These are phyloP conservation scores for Tanytarsus gracilentus DNA, from an alignment of 2,888 invertebrate species.

Conservation along the genomic window DNA sequence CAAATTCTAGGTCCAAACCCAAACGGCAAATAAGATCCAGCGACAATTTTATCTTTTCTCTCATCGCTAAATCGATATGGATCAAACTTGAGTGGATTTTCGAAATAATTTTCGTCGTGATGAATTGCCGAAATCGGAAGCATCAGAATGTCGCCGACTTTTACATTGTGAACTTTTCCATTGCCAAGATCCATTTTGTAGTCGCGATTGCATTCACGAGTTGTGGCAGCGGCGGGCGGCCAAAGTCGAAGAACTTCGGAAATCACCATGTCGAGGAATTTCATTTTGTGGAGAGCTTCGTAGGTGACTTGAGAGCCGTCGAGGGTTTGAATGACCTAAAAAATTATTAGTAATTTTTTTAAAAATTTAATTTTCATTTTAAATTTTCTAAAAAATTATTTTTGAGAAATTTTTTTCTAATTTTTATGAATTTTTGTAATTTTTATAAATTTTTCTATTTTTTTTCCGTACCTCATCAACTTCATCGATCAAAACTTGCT, in stretches of 20 bases:
- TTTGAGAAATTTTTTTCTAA: too few relatives aligned
- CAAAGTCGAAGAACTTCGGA: background rate
- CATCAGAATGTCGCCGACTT: background rate
- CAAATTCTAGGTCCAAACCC: slow-evolving; percentile 18
- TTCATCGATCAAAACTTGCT: slow-evolving; percentile 2
- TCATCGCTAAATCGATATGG: slow-evolving; percentile 21
- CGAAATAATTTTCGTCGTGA: slow-evolving; percentile 3
- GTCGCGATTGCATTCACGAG: background rate
- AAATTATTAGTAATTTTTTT: too few relatives aligned
- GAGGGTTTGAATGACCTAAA: background rate
- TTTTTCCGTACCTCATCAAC: too few relatives aligned
- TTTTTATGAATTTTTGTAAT: too few relatives aligned
- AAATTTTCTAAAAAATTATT: too few relatives aligned
- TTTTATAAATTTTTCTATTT: too few relatives aligned
- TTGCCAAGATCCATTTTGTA: background rate
- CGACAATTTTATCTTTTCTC: slow-evolving; percentile 5
- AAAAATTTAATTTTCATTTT: too few relatives aligned
- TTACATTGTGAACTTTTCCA: too few relatives aligned
- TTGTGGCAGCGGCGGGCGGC: background rate
- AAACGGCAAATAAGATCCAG: slow-evolving; percentile 8
- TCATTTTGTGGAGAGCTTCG: slow-evolving; percentile 1
- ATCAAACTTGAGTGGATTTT: slow-evolving; percentile 11
- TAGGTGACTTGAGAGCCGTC: slow-evolving; percentile 2
- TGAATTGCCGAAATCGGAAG: slow-evolving; percentile 2
- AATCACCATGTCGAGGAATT: slow-evolving; percentile 11